These are phyloP conservation scores for Cydia fagiglandana DNA, from an alignment of 1,140 invertebrate species.

Conservation along the genomic window DNA sequence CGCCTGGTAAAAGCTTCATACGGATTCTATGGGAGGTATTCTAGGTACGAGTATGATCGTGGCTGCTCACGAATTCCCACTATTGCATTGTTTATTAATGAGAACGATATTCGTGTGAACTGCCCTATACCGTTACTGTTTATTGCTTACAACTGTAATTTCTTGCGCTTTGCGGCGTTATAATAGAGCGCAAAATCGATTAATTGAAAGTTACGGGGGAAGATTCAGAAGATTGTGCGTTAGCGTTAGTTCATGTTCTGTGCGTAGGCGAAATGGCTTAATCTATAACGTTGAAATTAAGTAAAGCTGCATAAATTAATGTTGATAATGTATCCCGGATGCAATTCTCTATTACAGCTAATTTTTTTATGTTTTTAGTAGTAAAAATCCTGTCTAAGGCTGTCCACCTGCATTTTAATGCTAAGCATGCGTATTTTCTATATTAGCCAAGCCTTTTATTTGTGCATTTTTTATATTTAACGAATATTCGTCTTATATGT, in stretches of 20 bases:
- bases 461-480: too few relatives aligned
- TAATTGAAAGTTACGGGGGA: conserved; percentile 23
- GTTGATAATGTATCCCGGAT: too few relatives aligned
- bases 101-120: conserved; percentile 35
- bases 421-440: too few relatives aligned
- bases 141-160: conserved; percentile 18
- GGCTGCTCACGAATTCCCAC: conserved; percentile 49
- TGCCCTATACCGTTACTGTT: conserved; percentile 29
- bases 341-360: too few relatives aligned
- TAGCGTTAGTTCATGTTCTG: neutral
- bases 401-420: too few relatives aligned
- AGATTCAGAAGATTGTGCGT: neutral
- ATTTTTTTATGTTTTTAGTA: too few relatives aligned
- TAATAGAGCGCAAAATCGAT: conserved; percentile 22
- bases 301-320: neutral
- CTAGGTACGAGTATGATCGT: conserved; percentile 34
- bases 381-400: too few relatives aligned
- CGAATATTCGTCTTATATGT: too few relatives aligned
- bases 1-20: too few relatives aligned
- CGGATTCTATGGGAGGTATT: neutral
- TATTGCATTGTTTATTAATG: conserved; percentile 51
- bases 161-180: conserved; percentile 19
- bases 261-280: neutral
- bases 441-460: too few relatives aligned
- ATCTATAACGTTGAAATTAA: neutral